These are phyloP conservation scores for Pholis gunnellus DNA, from an alignment of 2,113 vertebrate genomes.

Conservation along the genomic window DNA sequence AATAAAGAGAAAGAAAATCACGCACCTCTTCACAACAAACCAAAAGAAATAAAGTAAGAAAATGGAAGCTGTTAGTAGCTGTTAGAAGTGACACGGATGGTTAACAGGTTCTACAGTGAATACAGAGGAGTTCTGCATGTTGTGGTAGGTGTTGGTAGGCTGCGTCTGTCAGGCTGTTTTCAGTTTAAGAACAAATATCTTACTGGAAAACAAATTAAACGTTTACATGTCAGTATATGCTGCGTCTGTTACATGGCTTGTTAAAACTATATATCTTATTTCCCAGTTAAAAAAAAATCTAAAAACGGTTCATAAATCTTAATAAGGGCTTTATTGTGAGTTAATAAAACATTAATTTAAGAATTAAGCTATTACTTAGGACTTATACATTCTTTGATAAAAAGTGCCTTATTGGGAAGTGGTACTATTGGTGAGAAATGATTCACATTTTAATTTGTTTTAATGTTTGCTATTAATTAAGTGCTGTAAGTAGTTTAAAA, in stretches of 20 bases:
- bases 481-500: background rate
- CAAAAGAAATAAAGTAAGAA: background rate
- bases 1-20: background rate
- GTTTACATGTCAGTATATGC: background rate
- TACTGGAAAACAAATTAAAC: background rate
- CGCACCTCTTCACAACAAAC: background rate
- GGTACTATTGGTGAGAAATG: background rate
- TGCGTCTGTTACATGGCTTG: background rate
- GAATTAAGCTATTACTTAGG: background rate
- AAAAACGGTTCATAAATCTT: background rate
- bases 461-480: background rate
- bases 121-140: background rate
- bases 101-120: background rate
- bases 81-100: background rate
- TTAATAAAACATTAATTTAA: background rate
- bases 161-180: background rate
- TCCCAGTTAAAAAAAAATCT: background rate
- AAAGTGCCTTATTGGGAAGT: background rate
- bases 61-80: background rate
- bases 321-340: background rate
- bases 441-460: background rate
- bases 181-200: background rate
- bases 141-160: background rate
- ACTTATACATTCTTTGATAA: background rate
- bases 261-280: background rate